These are phyloP conservation scores for Ormyrus labotus DNA, from an alignment of 2,888 invertebrate species.

Conservation along the genomic window DNA sequence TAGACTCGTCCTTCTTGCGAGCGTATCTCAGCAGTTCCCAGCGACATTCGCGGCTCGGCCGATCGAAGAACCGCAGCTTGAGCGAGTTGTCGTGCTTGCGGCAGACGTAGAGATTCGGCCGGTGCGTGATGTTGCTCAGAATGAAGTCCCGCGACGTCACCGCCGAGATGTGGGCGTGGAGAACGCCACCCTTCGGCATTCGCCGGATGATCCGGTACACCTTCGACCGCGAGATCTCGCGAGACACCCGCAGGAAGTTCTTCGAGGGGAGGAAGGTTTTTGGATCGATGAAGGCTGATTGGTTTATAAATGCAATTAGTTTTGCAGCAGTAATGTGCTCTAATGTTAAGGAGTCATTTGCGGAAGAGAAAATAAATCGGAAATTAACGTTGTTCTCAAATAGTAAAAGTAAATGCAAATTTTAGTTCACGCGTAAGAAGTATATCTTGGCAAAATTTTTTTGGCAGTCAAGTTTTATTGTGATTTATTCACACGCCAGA, in stretches of 20 bases:
- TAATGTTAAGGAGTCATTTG: no score
- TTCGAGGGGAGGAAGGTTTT: slow-evolving; percentile 80
- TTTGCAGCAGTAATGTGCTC: no score
- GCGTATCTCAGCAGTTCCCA: slow-evolving; percentile 66
- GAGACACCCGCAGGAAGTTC: slow-evolving; percentile 81
- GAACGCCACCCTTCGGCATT: slow-evolving; percentile 86
- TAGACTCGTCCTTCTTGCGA: slow-evolving; percentile 63
- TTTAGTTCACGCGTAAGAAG: no score
- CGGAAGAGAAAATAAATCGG: no score
- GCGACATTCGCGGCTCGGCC: slow-evolving; percentile 56
- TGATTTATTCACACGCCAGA: background rate
- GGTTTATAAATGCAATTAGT: no score
- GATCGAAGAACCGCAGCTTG: slow-evolving; percentile 53
- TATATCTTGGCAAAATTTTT: no score
- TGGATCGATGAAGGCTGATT: slow-evolving; percentile 67
- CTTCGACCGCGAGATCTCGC: slow-evolving; percentile 79
- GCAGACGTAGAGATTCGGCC: slow-evolving; percentile 80
- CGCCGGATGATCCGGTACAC: slow-evolving; percentile 82
- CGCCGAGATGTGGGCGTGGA: slow-evolving; percentile 84
- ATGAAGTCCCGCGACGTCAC: slow-evolving; percentile 81
- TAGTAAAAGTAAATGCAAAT: no score
- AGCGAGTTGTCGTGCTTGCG: slow-evolving; percentile 39
- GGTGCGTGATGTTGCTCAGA: slow-evolving; percentile 80
- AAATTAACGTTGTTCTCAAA: no score
- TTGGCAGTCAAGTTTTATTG: no score